These are phyloP conservation scores for Danaus chrysippus DNA, from an alignment of 2,888 invertebrate species.

Conservation along the genomic window DNA sequence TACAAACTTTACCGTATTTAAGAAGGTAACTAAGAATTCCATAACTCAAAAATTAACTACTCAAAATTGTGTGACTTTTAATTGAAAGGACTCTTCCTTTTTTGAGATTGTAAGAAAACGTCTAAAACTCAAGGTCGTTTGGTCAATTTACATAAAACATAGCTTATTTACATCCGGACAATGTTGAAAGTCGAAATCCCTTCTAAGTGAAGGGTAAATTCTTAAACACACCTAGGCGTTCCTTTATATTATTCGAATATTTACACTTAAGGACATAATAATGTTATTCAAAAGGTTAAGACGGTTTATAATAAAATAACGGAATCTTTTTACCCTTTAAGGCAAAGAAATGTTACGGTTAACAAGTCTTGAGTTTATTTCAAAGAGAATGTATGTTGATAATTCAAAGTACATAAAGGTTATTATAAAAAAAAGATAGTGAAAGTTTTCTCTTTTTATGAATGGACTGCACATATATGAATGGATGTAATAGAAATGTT, in stretches of 20 bases:
- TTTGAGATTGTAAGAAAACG: not conserved
- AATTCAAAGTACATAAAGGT: too few species aligned
- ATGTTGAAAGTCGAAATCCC: slow-evolving; percentile 36
- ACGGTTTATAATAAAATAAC: slow-evolving; percentile 3
- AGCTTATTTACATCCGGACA: slow-evolving; percentile 36
- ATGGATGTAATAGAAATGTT: too few species aligned
- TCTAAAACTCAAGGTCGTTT: slow-evolving; percentile 14
- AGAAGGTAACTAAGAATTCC: too few species aligned
- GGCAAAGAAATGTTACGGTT: slow-evolving; percentile 4
- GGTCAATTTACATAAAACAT: slow-evolving; percentile 19
- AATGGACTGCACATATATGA: too few species aligned
- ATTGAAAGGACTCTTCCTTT: not conserved
- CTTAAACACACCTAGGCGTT: slow-evolving; percentile 51
- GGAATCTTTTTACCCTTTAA: not conserved
- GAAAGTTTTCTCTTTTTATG: too few species aligned
- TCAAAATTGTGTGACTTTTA: not conserved
- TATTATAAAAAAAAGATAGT: too few species aligned
- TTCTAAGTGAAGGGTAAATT: slow-evolving; percentile 64
- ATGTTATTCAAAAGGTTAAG: slow-evolving; percentile 3
- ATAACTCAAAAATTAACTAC: too few species aligned
- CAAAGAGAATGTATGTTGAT: not conserved
- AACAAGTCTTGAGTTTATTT: not conserved
- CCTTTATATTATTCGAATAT: slow-evolving; percentile 45
- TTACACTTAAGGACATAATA: slow-evolving; percentile 21
- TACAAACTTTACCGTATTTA: too few species aligned